Percentiles rank a stretch among this genome's conserved stretches.
phyloP scores from a whole-genome alignment of 2,888 invertebrate genomes.

The Drosophila putrida region DNA sequence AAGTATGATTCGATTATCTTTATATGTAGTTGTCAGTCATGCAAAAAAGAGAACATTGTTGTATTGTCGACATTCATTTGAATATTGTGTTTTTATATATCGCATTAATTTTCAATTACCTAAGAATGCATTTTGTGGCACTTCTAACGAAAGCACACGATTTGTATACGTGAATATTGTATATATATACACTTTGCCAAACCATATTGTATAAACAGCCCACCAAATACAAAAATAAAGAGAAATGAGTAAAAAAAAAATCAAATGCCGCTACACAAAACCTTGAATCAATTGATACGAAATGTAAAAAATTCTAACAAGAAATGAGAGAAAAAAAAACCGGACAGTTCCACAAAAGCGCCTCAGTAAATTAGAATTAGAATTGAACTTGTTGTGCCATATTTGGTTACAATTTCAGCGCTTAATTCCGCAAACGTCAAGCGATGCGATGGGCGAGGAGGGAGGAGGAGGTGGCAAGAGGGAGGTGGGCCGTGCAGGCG shows the following conservation, averaged over 20 bases:
- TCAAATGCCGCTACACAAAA: constrained; percentile 70
- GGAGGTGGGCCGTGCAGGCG: constrained; percentile 29
- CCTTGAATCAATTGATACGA: constrained; percentile 81
- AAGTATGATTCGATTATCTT: neutral
- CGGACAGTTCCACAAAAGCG: constrained; percentile 59
- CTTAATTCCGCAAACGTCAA: constrained; percentile 83
- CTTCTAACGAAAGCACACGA: constrained; percentile 72
- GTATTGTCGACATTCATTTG: constrained; percentile 38
- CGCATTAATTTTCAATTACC: constrained; percentile 70
- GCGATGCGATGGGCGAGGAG: constrained; percentile 24
- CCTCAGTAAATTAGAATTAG: constrained; percentile 67
- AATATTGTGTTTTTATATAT: constrained; percentile 32
- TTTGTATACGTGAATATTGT: constrained; percentile 51
- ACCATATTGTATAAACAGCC: constrained; percentile 24
- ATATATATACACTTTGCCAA: constrained; percentile 7
- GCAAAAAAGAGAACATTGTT: constrained; percentile 5
- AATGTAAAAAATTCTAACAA: constrained; percentile 65
- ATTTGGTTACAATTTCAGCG: constrained; percentile 79
- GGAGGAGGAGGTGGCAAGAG: neutral
- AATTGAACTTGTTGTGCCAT: constrained; percentile 79
- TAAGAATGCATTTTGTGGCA: constrained; percentile 72
- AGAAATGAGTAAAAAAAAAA: constrained; percentile 39
- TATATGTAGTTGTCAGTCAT: constrained; percentile 5
- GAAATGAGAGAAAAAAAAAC: constrained; percentile 40
- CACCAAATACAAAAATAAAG: constrained; percentile 21